Conservation (phyloP, 2,888 invertebrate species). For the Thymelicus acteon region DNA sequence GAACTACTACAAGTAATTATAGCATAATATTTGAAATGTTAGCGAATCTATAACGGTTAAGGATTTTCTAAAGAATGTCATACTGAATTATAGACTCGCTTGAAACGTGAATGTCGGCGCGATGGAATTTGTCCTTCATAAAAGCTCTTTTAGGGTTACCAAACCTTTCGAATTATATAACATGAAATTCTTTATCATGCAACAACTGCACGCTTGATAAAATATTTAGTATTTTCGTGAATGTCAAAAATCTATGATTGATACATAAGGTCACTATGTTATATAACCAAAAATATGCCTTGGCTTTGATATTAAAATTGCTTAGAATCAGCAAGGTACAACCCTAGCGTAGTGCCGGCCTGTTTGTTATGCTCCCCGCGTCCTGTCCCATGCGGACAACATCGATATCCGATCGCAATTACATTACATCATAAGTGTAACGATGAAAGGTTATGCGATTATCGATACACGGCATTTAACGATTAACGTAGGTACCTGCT, state of each 20-base stretch:
- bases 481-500: conserved; percentile 14
- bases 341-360: conserved; percentile 18
- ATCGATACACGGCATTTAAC: conserved; percentile 26
- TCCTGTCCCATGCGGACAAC: conserved; percentile 32
- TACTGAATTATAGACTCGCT: background rate
- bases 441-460: conserved; percentile 30
- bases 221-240: background rate
- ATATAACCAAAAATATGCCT: background rate
- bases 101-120: conserved; percentile 3
- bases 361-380: conserved; percentile 31
- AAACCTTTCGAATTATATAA: conserved; percentile 4
- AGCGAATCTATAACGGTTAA: background rate
- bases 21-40: no score
- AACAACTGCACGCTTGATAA: background rate
- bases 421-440: conserved; percentile 32
- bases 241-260: background rate
- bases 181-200: background rate
- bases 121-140: conserved; percentile 7
- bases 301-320: background rate
- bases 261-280: no score
- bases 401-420: conserved; percentile 26
- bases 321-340: background rate
- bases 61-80: background rate
- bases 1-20: no score
- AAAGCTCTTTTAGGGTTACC: conserved; percentile 1